Evolutionary conservation across 2,113 vertebrate species (phyloP), one percentile per base, ranked within the genome.

Genomic region (Atractosteus spatula): DNA sequence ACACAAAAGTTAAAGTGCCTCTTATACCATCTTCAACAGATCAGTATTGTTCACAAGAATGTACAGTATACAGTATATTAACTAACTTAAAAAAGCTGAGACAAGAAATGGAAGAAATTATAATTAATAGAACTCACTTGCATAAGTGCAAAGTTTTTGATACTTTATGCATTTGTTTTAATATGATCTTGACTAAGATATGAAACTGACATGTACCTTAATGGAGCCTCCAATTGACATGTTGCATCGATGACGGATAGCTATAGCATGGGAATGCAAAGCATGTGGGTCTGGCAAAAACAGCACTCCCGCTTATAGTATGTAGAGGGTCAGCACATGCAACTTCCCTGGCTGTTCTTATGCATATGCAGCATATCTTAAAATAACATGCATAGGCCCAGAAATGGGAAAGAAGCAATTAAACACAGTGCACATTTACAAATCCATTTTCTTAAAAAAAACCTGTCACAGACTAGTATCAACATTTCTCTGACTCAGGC

Each of bases 401-500:
- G 81, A 81, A 76, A 72, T 54, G 68, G 5, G 12, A 3, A 67
- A 77, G 74, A 81, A 64, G 59, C 72, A 79, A 74, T 0, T 0
- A 78, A 55, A 77, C 0, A 3, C 72, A 74, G 12, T 55, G 73
- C 68, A 83, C 72, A 82, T 90, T 74, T 86, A 84, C 72, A 81
- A 80, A 70, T 72, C 13, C 0, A 0, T 69, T 87, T 83, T 83
- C 74, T 81, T 72, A 76, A 77, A 79, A 86, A 83, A 83, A 85
- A 88, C 76, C 83, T 86, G 83, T 82, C 77, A 57, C n/a, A 83
- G 83, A 76, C 78, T 72, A 83, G 77, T 80, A 77, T 75, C 80
- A 79, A 86, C 81, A 82, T 57, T 75, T 71, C 78, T 17, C 29
- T 68, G 78, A 68, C 62, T 74, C 62, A 78, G 72, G 78, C 75